Conservation (phyloP, 2,797 vertebrate species). For the Chelmon rostratus region DNA sequence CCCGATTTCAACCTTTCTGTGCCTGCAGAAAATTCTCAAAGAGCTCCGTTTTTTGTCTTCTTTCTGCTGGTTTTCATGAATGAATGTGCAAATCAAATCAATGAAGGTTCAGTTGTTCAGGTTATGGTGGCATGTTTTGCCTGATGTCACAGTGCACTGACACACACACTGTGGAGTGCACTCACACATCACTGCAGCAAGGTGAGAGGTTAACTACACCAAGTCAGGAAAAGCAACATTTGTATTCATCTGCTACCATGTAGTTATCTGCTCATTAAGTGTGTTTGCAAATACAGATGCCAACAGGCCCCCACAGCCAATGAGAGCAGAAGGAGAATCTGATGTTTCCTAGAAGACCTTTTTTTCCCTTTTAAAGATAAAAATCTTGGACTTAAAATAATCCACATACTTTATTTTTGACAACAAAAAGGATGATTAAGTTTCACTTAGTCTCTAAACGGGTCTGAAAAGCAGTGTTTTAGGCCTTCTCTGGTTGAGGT, state of each 20-base stretch:
- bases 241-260: too few relatives aligned
- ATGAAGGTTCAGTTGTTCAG: not conserved
- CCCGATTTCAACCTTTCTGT: not conserved
- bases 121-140: not conserved
- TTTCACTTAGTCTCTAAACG: not conserved
- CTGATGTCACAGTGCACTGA: not conserved
- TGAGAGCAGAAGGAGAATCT: not conserved
- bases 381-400: not conserved
- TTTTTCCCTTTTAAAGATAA: not conserved
- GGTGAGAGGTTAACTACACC: not conserved
- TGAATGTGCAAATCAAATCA: not conserved
- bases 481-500: not conserved
- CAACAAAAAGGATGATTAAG: not conserved
- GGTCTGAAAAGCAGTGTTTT: not conserved
- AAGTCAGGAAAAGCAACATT: not conserved
- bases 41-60: too few relatives aligned
- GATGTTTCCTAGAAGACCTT: not conserved
- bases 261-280: not conserved
- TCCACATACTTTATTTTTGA: not conserved
- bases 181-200: not conserved
- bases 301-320: not conserved
- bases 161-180: not conserved
- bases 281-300: too few relatives aligned
- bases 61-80: not conserved
- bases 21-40: not conserved